phyloP scores from a whole-genome alignment of 2,888 invertebrate species.

The Noctua janthina region DNA sequence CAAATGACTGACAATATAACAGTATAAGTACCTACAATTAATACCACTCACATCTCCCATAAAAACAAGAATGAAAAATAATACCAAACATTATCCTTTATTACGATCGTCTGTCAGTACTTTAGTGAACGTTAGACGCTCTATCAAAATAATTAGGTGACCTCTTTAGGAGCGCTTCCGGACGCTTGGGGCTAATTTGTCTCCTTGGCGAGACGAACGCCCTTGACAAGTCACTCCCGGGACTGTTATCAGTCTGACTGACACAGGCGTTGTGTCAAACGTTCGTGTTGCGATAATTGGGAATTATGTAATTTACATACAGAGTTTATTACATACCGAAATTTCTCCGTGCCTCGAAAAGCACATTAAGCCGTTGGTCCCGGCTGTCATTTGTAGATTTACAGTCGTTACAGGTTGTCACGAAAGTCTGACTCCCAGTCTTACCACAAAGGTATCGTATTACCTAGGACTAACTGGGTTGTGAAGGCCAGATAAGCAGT shows the following conservation, averaged over 20 bases:
- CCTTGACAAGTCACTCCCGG: constrained; percentile 55
- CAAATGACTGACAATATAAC: background rate
- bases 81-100: constrained; percentile 4
- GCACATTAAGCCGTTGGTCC: no score
- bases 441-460: no score
- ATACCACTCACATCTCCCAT: background rate
- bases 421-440: no score
- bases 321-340: no score
- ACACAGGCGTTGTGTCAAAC: constrained; percentile 12
- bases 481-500: no score
- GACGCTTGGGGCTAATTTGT: constrained; percentile 63
- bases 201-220: constrained; percentile 52
- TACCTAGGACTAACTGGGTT: no score
- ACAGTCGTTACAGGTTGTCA: no score
- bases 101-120: constrained; percentile 37
- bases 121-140: constrained; percentile 39
- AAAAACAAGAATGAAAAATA: constrained; percentile 16
- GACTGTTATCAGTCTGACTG: constrained; percentile 47
- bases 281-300: background rate
- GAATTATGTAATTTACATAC: background rate
- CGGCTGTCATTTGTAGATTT: no score
- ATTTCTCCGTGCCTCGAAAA: no score
- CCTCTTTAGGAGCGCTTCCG: constrained; percentile 58
- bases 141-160: constrained; percentile 65
- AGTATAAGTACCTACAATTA: background rate